These are phyloP conservation scores for Athripsodes cinereus DNA, from an alignment of 2,888 invertebrate genomes.

Conservation along the genomic window DNA sequence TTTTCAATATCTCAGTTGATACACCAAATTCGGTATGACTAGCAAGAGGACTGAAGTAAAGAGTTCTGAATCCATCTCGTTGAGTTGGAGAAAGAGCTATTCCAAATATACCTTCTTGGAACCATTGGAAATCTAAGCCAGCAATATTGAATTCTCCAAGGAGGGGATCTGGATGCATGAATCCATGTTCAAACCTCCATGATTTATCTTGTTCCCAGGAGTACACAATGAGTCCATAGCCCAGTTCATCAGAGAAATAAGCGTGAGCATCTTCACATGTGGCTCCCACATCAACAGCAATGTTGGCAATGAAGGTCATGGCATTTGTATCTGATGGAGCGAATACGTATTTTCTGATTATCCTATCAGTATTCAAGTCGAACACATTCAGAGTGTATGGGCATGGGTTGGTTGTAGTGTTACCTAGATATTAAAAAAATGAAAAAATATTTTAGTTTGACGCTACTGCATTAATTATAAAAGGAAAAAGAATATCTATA, in stretches of 20 bases:
- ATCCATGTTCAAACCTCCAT: slow-evolving; percentile 74
- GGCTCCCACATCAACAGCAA: slow-evolving; percentile 71
- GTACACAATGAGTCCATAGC: slow-evolving; percentile 74
- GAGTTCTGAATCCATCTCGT: slow-evolving; percentile 60
- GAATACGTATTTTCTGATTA: slow-evolving; percentile 63
- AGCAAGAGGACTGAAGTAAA: slow-evolving; percentile 75
- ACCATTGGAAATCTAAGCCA: slow-evolving; percentile 81
- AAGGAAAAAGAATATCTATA: neutral
- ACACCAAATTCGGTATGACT: slow-evolving; percentile 75
- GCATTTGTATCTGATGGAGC: slow-evolving; percentile 66
- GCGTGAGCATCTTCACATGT: slow-evolving; percentile 72
- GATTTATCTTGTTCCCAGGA: slow-evolving; percentile 71
- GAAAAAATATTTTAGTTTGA: too few relatives aligned
- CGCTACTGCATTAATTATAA: too few relatives aligned
- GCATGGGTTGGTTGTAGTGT: slow-evolving; percentile 69
- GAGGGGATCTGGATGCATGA: slow-evolving; percentile 75
- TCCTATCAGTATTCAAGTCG: slow-evolving; percentile 65
- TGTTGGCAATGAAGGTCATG: slow-evolving; percentile 80
- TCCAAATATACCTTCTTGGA: slow-evolving; percentile 75
- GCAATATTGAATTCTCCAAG: slow-evolving; percentile 72
- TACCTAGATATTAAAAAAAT: too few relatives aligned
- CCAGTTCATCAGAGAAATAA: slow-evolving; percentile 76
- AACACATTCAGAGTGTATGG: slow-evolving; percentile 74
- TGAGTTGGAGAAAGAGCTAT: slow-evolving; percentile 64
- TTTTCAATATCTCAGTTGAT: slow-evolving; percentile 65